These are phyloP conservation scores for Diabrotica virgifera DNA, from an alignment of 1,140 invertebrate genomes.

Conservation along the genomic window DNA sequence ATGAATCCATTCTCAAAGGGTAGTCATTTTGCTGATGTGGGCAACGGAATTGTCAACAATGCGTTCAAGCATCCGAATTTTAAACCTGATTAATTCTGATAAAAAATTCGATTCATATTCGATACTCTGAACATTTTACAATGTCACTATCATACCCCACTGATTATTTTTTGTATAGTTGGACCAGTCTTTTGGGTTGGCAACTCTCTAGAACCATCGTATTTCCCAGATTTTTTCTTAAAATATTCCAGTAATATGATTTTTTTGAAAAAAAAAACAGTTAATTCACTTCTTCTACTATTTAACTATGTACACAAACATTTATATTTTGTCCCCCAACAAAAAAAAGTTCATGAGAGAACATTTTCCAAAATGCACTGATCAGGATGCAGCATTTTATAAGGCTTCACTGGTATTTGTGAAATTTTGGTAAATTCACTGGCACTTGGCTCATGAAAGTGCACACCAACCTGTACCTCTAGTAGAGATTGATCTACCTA, in stretches of 20 bases:
- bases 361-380: conserved; percentile 48
- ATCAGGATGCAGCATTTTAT: conserved; percentile 47
- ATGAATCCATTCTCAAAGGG: background rate
- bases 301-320: conserved; percentile 11
- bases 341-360: conserved; percentile 41
- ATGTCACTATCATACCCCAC: conserved; percentile 46
- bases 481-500: too few relatives aligned
- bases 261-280: conserved; percentile 46
- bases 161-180: conserved; percentile 45
- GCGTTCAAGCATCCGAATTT: conserved; percentile 18
- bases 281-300: conserved; percentile 39
- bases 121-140: conserved; percentile 48
- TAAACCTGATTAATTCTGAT: conserved; percentile 24
- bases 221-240: conserved; percentile 41
- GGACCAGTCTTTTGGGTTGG: conserved; percentile 36
- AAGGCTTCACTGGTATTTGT: conserved; percentile 49
- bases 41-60: background rate
- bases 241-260: conserved; percentile 44
- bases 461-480: conserved; percentile 35
- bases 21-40: background rate
- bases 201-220: conserved; percentile 46
- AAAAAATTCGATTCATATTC: conserved; percentile 47
- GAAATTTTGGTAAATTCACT: too few relatives aligned
- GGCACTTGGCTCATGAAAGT: conserved; percentile 39
- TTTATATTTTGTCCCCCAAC: conserved; percentile 39